Conservation (phyloP, 2,113 vertebrate species). For the Corythornis cristatus region DNA sequence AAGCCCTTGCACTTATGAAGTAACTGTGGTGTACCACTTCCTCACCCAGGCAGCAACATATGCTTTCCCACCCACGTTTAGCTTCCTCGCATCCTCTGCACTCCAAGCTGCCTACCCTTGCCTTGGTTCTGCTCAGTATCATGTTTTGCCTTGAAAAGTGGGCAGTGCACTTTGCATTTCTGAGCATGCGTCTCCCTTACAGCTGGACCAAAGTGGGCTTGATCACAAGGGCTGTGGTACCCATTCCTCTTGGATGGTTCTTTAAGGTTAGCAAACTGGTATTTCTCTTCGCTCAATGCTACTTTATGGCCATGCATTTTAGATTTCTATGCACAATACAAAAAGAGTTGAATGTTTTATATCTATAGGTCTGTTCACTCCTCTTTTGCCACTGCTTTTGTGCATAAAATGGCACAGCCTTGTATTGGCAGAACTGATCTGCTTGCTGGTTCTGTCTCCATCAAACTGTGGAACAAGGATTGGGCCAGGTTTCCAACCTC, state of each 20-base stretch:
- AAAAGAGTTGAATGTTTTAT: background rate
- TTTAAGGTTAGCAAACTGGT: background rate
- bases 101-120: conserved; percentile 16
- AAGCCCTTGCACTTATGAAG: conserved; percentile 84
- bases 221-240: background rate
- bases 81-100: conserved; percentile 41
- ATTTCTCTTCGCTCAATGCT: background rate
- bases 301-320: background rate
- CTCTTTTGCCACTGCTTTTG: background rate
- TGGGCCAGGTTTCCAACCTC: background rate
- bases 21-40: conserved; percentile 89
- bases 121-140: conserved; percentile 15
- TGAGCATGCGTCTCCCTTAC: background rate
- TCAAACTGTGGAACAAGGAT: background rate
- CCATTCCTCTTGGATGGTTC: background rate
- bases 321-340: background rate
- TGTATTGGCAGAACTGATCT: background rate
- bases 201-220: background rate
- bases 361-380: background rate
- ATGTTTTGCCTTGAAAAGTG: conserved; percentile 14
- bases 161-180: background rate
- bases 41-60: conserved; percentile 80
- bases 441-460: background rate
- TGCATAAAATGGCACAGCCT: background rate
- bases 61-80: conserved; percentile 86